phyloP scores from a whole-genome alignment of 2,113 vertebrate genomes.

The Crotalus horridus region DNA sequence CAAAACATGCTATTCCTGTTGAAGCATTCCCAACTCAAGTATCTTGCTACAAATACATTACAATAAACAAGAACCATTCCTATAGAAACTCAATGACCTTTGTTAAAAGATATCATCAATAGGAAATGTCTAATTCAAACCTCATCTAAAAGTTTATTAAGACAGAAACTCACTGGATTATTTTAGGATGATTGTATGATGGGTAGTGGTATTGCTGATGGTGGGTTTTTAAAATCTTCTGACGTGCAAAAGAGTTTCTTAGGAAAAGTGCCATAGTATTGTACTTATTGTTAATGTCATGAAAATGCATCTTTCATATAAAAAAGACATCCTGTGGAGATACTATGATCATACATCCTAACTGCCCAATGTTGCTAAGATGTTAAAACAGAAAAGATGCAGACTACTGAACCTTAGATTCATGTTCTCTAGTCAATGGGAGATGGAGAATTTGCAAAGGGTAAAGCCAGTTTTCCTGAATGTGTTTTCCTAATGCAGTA shows the following conservation, averaged over 20 bases:
- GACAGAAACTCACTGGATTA: not conserved
- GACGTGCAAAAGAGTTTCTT: not conserved
- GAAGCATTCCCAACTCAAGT: not conserved
- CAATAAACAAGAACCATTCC: not conserved
- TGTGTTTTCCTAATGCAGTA: constrained; percentile 25
- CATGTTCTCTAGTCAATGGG: not conserved
- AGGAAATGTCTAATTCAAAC: not conserved
- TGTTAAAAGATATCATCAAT: not conserved
- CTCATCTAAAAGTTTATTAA: not conserved
- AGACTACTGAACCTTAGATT: not conserved
- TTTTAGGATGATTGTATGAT: not conserved
- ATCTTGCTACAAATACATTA: not conserved
- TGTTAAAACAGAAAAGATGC: not conserved
- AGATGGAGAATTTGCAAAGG: not conserved
- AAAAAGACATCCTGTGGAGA: not conserved
- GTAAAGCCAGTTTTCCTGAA: not conserved
- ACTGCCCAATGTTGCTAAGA: not conserved
- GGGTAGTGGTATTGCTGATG: not conserved
- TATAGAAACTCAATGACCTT: not conserved
- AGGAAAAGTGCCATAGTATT: not conserved
- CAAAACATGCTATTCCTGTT: not conserved
- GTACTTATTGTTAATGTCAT: not conserved
- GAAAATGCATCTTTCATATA: not conserved
- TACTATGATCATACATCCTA: not conserved
- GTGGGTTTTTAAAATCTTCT: not conserved